These are phyloP conservation scores for Anabacerthia variegaticeps DNA, from an alignment of 2,797 vertebrate genomes.

Conservation along the genomic window DNA sequence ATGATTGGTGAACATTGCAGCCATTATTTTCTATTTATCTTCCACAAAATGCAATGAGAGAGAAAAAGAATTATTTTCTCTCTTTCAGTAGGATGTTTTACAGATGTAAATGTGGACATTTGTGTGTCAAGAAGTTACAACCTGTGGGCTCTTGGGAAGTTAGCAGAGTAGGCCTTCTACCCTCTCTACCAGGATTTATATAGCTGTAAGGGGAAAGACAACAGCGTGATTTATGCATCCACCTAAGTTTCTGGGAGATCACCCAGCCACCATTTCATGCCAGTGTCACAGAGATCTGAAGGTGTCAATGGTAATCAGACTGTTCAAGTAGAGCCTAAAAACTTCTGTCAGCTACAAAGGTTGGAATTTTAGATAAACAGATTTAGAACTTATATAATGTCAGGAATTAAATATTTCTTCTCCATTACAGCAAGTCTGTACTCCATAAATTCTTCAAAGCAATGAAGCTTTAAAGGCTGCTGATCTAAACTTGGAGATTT, in stretches of 20 bases:
- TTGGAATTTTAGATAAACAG: slow-evolving; percentile 22
- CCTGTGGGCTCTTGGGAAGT: neutral
- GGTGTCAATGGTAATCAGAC: slow-evolving; percentile 19
- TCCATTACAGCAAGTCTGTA: neutral
- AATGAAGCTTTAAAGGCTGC: neutral
- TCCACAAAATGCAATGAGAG: neutral
- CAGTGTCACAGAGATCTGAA: slow-evolving; percentile 36
- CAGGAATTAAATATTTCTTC: slow-evolving; percentile 7
- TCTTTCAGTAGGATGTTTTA: neutral
- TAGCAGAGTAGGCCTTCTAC: neutral
- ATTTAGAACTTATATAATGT: neutral
- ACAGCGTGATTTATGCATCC: neutral
- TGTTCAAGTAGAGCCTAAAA: neutral
- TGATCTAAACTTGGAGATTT: neutral
- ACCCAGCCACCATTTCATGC: slow-evolving; percentile 6
- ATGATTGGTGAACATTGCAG: neutral
- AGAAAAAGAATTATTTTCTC: neutral
- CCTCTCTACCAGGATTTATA: neutral
- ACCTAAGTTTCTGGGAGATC: slow-evolving; percentile 3
- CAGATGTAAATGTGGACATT: neutral
- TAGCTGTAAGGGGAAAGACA: neutral
- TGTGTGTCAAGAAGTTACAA: neutral
- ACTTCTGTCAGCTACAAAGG: neutral
- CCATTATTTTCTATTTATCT: neutral
- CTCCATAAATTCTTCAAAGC: neutral